Conservation (phyloP, 2,888 invertebrate genomes). For the Eretmocerus hayati region DNA sequence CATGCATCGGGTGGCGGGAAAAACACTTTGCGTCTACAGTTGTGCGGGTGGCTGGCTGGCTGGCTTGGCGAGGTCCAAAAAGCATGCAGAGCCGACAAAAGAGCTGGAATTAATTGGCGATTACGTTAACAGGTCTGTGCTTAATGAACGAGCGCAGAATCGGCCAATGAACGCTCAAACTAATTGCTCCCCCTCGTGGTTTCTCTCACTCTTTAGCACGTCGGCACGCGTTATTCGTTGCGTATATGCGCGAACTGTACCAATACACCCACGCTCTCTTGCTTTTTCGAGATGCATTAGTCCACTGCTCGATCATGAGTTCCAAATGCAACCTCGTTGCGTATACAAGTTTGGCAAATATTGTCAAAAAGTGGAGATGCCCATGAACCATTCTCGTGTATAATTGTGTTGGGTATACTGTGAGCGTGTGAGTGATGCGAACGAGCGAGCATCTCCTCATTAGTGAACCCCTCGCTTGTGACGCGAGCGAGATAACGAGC, state of each 20-base stretch:
- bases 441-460: conserved; percentile 36
- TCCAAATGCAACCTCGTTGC: too few species aligned
- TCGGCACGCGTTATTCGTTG: conserved; percentile 4
- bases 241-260: too few species aligned
- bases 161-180: conserved; percentile 15
- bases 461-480: conserved; percentile 12
- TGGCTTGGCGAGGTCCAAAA: not conserved
- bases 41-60: too few species aligned
- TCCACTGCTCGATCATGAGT: too few species aligned
- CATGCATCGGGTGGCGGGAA: too few species aligned
- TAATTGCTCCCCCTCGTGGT: conserved; percentile 9
- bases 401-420: too few species aligned
- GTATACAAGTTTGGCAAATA: too few species aligned
- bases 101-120: conserved; percentile 8
- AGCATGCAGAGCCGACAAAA: not conserved
- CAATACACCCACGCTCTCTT: too few species aligned
- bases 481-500: conserved; percentile 1
- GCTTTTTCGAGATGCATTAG: too few species aligned
- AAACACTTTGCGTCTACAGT: too few species aligned
- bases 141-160: conserved; percentile 15
- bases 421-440: conserved; percentile 25
- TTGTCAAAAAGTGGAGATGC: conserved; percentile 16
- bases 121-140: not conserved
- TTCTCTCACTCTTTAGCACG: not conserved
- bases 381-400: too few species aligned